Base-by-base conservation (phyloP, 2,888 invertebrate species). In the Mythimna pallens region DNA sequence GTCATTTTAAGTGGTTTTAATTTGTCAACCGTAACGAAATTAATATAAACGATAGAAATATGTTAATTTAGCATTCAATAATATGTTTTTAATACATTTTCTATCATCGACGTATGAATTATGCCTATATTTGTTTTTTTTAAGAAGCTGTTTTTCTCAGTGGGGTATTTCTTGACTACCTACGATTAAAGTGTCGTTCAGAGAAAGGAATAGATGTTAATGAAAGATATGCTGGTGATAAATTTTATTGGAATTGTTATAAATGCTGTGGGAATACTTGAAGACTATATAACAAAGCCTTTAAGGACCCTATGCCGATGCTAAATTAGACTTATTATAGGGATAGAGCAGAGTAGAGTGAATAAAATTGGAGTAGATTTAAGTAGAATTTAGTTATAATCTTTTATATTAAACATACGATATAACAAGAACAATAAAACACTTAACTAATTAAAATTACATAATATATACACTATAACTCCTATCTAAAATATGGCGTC, bases 21-120 rank as follows among this genome's bases (percentile, higher is more conserved):
- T 95, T 94, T 94, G 94, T 95, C 93, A 94, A 87, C 88, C 94
- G 89, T 90, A 88, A 88, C 94, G 78, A 92, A 92, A 92, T 91
- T 89, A 86, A 90, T 89, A 92, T 87, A 75, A 85, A 93, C 87
- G 85, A 76, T 80, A 81, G 74, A 88, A 87, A 91, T 92, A 94
- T 94, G 92, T 73, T 91, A 93, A 93, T 93, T 80, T 77, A 76
- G 43, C 77, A 74, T 70, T 80, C 85, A 85, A 85, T 84, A 82
- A 81, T 80, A 79, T 79, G 85, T 85, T 82, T 80, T 83, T 84
- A 75, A 81, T 81, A 54, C 54, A 65, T 76, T 76, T 77, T 71
- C 73, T 80, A 86, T 80, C 86, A 82, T 85, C 81, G 83, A 70
- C 30, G 65, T 78, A 83, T 86, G 86, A 85, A 71, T 70, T 86